These are phyloP conservation scores for Muscicapa comitata DNA, from an alignment of 2,797 vertebrate genomes.

Conservation along the genomic window DNA sequence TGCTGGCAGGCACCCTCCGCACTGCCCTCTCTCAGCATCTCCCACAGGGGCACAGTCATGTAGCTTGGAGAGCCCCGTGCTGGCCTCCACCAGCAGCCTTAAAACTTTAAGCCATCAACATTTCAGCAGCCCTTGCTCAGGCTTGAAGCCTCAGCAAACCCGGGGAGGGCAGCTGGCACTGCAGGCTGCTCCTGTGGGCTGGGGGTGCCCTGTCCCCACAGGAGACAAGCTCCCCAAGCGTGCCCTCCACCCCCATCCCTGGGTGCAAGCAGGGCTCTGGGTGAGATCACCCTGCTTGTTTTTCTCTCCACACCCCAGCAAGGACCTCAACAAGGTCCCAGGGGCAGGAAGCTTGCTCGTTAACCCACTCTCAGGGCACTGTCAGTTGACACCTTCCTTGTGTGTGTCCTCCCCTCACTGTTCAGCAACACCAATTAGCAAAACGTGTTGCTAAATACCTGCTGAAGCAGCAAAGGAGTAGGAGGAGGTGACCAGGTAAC, in stretches of 20 bases:
- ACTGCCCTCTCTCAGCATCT: background rate
- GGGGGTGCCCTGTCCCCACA: background rate
- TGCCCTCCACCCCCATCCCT: background rate
- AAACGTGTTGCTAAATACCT: slow-evolving; percentile 34
- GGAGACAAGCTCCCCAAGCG: background rate
- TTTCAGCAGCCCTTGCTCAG: background rate
- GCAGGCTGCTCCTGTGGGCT: background rate
- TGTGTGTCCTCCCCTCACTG: background rate
- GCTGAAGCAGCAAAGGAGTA: slow-evolving; percentile 5
- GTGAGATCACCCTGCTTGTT: slow-evolving; percentile 19
- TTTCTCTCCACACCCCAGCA: background rate
- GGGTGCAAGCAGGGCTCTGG: background rate
- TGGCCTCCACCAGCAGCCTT: background rate
- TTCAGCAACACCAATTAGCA: slow-evolving; percentile 33
- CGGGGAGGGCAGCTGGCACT: background rate
- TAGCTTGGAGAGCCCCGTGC: background rate
- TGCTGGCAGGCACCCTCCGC: rapidly evolving
- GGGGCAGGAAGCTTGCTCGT: background rate
- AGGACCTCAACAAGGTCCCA: background rate
- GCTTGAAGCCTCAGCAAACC: background rate
- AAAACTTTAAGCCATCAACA: background rate
- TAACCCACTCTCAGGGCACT: background rate
- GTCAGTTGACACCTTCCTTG: background rate
- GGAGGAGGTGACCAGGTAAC: background rate
- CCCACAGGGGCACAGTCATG: background rate